phyloP scores from a whole-genome alignment of 1,140 invertebrate genomes.

The Drosophila melanica region DNA sequence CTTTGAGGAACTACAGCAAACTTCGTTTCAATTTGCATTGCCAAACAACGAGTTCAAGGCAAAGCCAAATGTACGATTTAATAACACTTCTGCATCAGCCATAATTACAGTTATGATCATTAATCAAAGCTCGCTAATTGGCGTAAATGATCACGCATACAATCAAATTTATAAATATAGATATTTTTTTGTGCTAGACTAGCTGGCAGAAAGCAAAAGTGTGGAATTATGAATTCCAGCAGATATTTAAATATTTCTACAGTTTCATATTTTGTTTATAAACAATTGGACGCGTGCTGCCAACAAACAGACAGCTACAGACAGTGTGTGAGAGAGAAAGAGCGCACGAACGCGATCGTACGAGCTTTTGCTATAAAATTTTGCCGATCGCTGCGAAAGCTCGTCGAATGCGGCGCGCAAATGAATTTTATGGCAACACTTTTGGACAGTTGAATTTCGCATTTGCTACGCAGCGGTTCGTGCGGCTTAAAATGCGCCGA shows the following conservation, averaged over 20 bases:
- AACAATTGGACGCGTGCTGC: slow-evolving; percentile 71
- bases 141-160: slow-evolving; percentile 27
- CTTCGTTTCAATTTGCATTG: background rate
- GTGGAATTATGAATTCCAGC: slow-evolving; percentile 35
- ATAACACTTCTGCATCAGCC: slow-evolving; percentile 6
- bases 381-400: slow-evolving; percentile 27
- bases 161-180: slow-evolving; percentile 13
- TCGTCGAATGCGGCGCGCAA: background rate
- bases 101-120: slow-evolving; percentile 61
- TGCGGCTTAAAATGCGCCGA: slow-evolving; percentile 26
- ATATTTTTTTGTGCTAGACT: background rate
- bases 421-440: slow-evolving; percentile 3
- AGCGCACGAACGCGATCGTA: background rate
- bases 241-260: slow-evolving; percentile 56
- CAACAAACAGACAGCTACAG: slow-evolving; percentile 22
- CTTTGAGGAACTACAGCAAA: background rate
- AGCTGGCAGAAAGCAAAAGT: slow-evolving; percentile 62
- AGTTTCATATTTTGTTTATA: slow-evolving; percentile 72
- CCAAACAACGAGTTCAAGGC: slow-evolving; percentile 41
- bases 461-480: slow-evolving; percentile 44
- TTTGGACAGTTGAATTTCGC: slow-evolving; percentile 54
- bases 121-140: slow-evolving; percentile 48
- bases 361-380: slow-evolving; percentile 57
- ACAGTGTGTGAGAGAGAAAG: slow-evolving; percentile 28
- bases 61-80: slow-evolving; percentile 8